Conservation (phyloP, 2,797 vertebrate genomes). For the Bovichtus diacanthus region DNA sequence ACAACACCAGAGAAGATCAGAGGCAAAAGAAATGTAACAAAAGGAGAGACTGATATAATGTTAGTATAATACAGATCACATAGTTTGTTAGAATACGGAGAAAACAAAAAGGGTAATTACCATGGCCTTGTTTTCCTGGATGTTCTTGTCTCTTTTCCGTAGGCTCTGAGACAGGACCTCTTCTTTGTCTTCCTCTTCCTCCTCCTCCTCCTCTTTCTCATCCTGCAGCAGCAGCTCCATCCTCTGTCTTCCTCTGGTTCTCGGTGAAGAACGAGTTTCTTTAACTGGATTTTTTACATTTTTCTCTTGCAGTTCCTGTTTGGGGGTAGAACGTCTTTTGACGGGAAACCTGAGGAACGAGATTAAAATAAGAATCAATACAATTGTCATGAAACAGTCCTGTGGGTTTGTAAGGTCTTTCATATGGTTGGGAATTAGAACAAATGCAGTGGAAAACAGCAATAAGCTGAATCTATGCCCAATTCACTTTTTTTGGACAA, state of each 20-base stretch:
- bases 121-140: constrained; percentile 98
- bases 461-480: background rate
- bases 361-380: background rate
- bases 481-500: background rate
- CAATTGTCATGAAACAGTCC: background rate
- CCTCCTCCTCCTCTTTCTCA: constrained; percentile 69
- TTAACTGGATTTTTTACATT: constrained; percentile 43
- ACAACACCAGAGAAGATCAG: constrained; percentile 5
- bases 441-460: background rate
- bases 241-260: constrained; percentile 31
- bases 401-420: background rate
- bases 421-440: background rate
- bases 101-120: constrained; percentile 70
- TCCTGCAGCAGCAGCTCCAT: constrained; percentile 66
- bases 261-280: constrained; percentile 25
- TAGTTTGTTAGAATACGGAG: background rate
- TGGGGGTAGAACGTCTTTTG: constrained; percentile 80
- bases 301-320: constrained; percentile 51
- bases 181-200: constrained; percentile 78
- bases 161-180: constrained; percentile 85
- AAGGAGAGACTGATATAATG: background rate
- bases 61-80: background rate
- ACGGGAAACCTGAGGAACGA: constrained; percentile 87
- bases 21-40: constrained; percentile 4
- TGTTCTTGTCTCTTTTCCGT: constrained; percentile 92